Percentiles rank a stretch among this genome's conserved stretches.
Conservation (phyloP, 2,888 invertebrate genomes). For the Eupithecia abbreviata region DNA sequence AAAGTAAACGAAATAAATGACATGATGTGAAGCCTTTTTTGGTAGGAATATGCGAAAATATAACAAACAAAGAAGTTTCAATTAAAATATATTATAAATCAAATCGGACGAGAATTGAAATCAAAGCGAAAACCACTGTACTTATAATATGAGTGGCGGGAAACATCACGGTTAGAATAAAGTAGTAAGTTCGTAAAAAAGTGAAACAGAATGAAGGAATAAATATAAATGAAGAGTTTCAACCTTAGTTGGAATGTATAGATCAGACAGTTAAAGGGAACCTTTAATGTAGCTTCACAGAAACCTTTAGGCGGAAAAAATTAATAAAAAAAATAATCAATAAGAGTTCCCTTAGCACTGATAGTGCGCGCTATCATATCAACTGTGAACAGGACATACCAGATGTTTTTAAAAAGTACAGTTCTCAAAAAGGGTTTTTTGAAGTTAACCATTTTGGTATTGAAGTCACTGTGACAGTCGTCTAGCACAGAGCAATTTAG, state of each 20-base stretch:
- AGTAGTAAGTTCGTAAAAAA: neutral
- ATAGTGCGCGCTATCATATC: neutral
- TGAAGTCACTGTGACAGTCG: neutral
- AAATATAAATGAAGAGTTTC: neutral
- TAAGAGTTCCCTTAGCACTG: neutral
- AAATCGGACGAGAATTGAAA: neutral
- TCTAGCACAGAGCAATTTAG: neutral
- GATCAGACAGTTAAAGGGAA: neutral
- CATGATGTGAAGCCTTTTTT: constrained; percentile 3
- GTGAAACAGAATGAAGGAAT: neutral
- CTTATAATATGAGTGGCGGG: neutral
- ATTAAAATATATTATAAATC: neutral
- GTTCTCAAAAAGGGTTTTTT: neutral
- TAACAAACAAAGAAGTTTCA: neutral
- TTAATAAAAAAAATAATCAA: neutral
- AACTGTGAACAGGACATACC: neutral
- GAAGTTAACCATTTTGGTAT: neutral
- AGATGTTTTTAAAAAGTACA: neutral
- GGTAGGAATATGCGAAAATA: neutral
- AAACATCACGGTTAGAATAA: neutral
- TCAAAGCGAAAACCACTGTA: neutral
- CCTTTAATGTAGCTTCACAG: constrained; percentile 19
- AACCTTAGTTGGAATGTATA: neutral
- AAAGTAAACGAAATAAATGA: constrained; percentile 5
- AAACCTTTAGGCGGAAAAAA: constrained; percentile 1